Conservation (phyloP, 2,888 invertebrate species). For the Aporophyla lueneburgensis region DNA sequence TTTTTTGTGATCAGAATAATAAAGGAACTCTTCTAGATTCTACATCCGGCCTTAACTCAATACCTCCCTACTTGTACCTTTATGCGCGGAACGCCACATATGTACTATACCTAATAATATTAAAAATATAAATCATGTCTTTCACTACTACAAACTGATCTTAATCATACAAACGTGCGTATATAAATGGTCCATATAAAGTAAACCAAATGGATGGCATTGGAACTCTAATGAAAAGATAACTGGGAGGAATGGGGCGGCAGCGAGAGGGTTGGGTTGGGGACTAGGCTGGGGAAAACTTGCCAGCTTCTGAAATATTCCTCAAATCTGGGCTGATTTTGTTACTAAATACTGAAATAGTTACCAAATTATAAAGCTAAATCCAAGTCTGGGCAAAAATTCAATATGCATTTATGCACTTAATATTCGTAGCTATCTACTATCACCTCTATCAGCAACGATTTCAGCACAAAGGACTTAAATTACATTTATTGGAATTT, state of each 20-base stretch:
- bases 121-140: no score
- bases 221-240: not conserved
- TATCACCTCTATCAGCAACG: not conserved
- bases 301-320: not conserved
- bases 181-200: not conserved
- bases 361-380: not conserved
- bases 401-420: not conserved
- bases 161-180: not conserved
- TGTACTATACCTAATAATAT: no score
- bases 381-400: not conserved
- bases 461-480: no score
- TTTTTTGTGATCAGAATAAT: no score
- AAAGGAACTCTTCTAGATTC: no score
- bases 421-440: not conserved
- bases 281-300: not conserved
- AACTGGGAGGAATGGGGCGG: slow-evolving; percentile 1
- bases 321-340: not conserved
- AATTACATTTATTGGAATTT: not conserved
- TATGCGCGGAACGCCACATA: no score
- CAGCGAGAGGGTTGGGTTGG: not conserved
- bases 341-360: no score
- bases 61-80: no score
- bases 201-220: not conserved
- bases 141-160: no score
- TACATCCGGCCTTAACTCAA: no score